Evolutionary conservation across 1,140 invertebrate genomes (phyloP).

Genomic region (Brachionus plicatilis): DNA sequence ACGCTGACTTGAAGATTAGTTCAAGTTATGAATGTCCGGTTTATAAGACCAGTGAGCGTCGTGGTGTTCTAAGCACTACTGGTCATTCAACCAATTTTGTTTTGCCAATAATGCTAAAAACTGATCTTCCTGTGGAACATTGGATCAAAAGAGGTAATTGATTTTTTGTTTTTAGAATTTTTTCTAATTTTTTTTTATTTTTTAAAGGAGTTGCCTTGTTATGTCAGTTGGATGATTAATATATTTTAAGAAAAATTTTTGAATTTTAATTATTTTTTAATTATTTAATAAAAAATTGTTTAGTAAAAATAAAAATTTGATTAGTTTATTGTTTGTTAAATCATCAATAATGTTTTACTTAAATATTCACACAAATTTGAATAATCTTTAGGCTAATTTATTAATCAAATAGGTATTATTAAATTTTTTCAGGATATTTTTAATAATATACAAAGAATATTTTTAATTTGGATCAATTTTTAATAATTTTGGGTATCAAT

Average conservation of each 20-base stretch:
- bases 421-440: too few species aligned
- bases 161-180: not conserved
- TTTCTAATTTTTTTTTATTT: not conserved
- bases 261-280: not conserved
- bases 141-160: slow-evolving; percentile 52
- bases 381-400: too few species aligned
- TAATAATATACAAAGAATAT: too few species aligned
- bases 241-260: not conserved
- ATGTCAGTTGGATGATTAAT: slow-evolving; percentile 42
- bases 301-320: not conserved
- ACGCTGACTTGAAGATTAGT: slow-evolving; percentile 47
- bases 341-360: too few species aligned
- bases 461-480: too few species aligned
- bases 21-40: slow-evolving; percentile 70
- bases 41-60: slow-evolving; percentile 77
- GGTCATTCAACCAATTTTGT: slow-evolving; percentile 58
- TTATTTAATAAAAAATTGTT: not conserved
- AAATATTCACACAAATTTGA: too few species aligned
- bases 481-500: too few species aligned
- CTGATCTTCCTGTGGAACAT: slow-evolving; percentile 51
- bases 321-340: not conserved
- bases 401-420: too few species aligned
- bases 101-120: slow-evolving; percentile 50
- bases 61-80: slow-evolving; percentile 54
- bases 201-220: slow-evolving; percentile 37